Base-by-base conservation (phyloP, 2,888 invertebrate species). In the Lamproptera curius region DNA sequence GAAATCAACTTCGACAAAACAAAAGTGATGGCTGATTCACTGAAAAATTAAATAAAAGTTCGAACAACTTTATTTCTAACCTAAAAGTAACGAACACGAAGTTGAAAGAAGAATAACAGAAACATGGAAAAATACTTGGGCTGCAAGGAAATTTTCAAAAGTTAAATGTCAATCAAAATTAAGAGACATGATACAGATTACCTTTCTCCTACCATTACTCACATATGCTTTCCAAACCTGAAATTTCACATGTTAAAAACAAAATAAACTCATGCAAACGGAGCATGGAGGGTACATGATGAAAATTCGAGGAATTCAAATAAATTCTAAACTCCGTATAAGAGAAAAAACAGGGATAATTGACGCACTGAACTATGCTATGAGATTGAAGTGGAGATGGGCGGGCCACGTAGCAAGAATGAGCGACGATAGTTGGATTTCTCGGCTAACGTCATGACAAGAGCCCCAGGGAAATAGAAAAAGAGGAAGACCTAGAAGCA, bases 1-100 rank as follows among this genome's bases (percentile, higher is more conserved):
- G 50, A 59, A 49, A 56, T 56, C 1, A 54, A 56, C 11, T 20
- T 46, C 11, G 33, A 33, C 10, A 59, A 57, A 50, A 55, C 57
- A 3, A 59, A 55, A 15, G 33, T 49, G 5, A 57, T 59, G 57
- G 53, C 54, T n/a, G 53, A 54, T 16, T 36, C 36, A 14, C 14
- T 9, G 1, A 46, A 50, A 45, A 39, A n/a, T 13, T 16, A 23
- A 38, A 43, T 57, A 42, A 16, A 42, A 5, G 13, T 56, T 1
- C 14, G 51, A 52, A 42, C 44, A 49, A 44, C 33, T 52, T 6
- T 55, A 52, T 23, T 46, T 47, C 37, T 1, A 26, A 23, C 8
- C 11, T 17, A 16, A 45, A 16, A 39, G 35, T 37, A 51, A 43
- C 26, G 39, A 34, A 31, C 5, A 9, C n/a, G 41, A 45, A 48